These are phyloP conservation scores for Coregonus ussuriensis DNA, from an alignment of 2,797 vertebrate species.

Conservation along the genomic window DNA sequence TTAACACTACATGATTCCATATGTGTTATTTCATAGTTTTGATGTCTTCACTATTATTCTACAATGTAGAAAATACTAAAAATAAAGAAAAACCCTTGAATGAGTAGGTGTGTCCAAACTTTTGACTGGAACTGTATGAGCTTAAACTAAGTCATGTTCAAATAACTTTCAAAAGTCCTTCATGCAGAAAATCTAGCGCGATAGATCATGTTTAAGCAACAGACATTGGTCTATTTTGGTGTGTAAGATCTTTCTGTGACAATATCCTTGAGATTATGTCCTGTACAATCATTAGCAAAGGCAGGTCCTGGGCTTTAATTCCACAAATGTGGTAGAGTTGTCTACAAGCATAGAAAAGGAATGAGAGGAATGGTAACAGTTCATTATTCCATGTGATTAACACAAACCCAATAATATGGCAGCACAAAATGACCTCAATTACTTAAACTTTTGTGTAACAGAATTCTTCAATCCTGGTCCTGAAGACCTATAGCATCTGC, in stretches of 20 bases:
- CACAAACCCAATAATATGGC: not conserved
- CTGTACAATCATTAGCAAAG: constrained; percentile 12
- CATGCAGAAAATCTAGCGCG: not conserved
- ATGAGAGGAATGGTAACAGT: constrained; percentile 1
- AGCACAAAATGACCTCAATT: not conserved
- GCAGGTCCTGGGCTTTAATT: not conserved
- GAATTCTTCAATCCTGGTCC: not conserved
- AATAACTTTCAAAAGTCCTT: not conserved
- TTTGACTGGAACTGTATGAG: not conserved
- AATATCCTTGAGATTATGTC: not conserved
- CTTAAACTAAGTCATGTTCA: not conserved
- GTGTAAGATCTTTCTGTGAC: not conserved
- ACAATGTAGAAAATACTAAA: too few species aligned
- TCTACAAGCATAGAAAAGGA: not conserved
- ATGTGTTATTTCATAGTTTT: too few species aligned
- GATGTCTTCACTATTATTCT: too few species aligned
- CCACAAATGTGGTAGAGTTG: not conserved
- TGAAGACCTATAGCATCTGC: not conserved
- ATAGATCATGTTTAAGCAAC: not conserved
- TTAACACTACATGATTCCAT: too few species aligned
- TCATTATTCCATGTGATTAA: not conserved
- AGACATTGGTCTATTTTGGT: constrained; percentile 12
- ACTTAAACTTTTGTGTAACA: not conserved
- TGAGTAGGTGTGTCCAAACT: not conserved
- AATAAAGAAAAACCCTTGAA: too few species aligned